Conservation (phyloP, 2,797 vertebrate genomes). For the Sebastes trivittatus region DNA sequence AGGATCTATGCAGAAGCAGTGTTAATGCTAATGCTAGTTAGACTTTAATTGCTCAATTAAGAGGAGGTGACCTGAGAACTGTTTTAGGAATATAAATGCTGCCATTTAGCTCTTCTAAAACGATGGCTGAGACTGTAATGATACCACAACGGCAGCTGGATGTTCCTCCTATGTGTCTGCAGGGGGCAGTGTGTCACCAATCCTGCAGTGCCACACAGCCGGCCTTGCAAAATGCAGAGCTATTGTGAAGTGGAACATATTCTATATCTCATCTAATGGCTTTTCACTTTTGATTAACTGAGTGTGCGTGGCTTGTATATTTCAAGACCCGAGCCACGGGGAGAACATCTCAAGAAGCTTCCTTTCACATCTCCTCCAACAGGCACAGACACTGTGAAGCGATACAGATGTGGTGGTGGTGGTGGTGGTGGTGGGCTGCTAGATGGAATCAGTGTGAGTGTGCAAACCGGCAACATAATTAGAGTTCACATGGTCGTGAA, state of each 20-base stretch:
- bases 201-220: neutral
- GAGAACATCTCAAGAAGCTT: conserved; percentile 41
- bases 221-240: conserved; percentile 18
- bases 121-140: neutral
- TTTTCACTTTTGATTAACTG: conserved; percentile 71
- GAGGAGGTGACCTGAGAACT: conserved; percentile 11
- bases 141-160: neutral
- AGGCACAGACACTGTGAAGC: conserved; percentile 2
- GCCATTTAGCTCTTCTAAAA: neutral
- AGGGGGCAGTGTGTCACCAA: conserved; percentile 71
- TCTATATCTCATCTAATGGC: conserved; percentile 55
- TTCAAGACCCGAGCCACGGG: conserved; percentile 42
- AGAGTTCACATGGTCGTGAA: conserved; percentile 62
- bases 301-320: conserved; percentile 49
- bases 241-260: conserved; percentile 44
- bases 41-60: conserved; percentile 11
- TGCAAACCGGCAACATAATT: conserved; percentile 55
- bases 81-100: conserved; percentile 1
- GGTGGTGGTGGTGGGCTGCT: conserved; percentile 30
- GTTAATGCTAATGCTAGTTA: neutral
- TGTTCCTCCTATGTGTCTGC: conserved; percentile 26
- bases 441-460: conserved; percentile 43
- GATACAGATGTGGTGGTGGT: conserved; percentile 27
- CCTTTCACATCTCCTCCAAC: conserved; percentile 31
- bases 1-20: neutral